Evolutionary conservation across 53 echinoderm and acorn worm species (phyloP), one percentile per base, ranked within the genome.

Genomic region (Temnopleurus reevesii): DNA sequence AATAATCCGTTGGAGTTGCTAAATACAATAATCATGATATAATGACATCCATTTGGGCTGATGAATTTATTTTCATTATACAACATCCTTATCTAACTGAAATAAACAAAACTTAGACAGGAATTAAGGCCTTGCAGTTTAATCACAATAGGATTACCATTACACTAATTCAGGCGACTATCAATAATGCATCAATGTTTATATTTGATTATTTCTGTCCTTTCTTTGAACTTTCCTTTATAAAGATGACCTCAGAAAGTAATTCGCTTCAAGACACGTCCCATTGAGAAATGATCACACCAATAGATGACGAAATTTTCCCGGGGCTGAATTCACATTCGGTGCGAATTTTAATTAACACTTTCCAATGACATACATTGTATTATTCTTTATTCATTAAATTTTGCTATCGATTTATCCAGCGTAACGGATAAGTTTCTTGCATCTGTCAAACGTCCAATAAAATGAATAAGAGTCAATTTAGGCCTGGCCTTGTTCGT

Each of bases 381-480:
- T n/a, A 19, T 71, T n/a, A n/a, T 36, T 41, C 71, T 9, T 1
- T 4, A 36, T 71, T 1, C 15, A 36, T 71, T 41, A 71, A 21
- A 56, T 38, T 38, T 71, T 23, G 41, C 41, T 71, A 71, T 71
- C 71, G 71, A 71, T 71, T 71, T 38, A 41, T 71, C 23, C 71
- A 1, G 15, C 23, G 21, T 19, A 71, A 71, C 71, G 41, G 1
- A 41, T 38, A 38, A n/a, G 41, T 2, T 4, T 2, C 43, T 71
- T 71, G 21, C 71, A 71, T 41, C 71, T 71, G 71, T 71, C 71
- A 71, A 71, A 71, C 71, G 71, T 71, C 41, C 71, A n/a, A 71
- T 71, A 71, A 71, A 71, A 71, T 43, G 71, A 21, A 71, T 41
- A 71, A 71, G 71, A 71, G 8, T 41, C 71, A 71, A 71, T 71